phyloP scores from a whole-genome alignment of 1,140 invertebrate genomes.

The Dendrolimus kikuchii region DNA sequence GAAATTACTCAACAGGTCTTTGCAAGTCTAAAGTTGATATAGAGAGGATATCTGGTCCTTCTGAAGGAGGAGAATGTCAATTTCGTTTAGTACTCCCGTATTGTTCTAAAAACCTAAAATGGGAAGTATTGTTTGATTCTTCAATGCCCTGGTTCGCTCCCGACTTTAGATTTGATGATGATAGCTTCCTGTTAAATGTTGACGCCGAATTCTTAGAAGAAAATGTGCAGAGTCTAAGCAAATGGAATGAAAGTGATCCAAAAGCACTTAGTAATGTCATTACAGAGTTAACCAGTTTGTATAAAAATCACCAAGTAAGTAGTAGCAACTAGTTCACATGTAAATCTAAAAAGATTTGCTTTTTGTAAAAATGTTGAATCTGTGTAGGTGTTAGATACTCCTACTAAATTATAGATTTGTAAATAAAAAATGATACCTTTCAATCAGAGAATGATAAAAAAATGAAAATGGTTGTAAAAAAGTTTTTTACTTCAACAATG shows the following conservation, averaged over 20 bases:
- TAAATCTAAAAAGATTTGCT: too few relatives aligned
- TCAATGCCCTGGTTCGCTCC: slow-evolving; percentile 61
- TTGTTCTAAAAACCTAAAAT: slow-evolving; percentile 62
- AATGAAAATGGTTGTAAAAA: too few relatives aligned
- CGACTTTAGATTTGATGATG: slow-evolving; percentile 72
- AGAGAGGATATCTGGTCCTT: slow-evolving; percentile 41
- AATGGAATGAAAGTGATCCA: slow-evolving; percentile 72
- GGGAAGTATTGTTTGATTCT: slow-evolving; percentile 61
- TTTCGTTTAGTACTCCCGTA: slow-evolving; percentile 59
- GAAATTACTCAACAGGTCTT: slow-evolving; percentile 33
- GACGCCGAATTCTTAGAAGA: slow-evolving; percentile 61
- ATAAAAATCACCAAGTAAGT: slow-evolving; percentile 72
- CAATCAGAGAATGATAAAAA: too few relatives aligned
- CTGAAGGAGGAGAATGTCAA: slow-evolving; percentile 38
- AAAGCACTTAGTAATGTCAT: slow-evolving; percentile 72
- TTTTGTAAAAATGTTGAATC: too few relatives aligned
- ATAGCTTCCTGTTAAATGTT: slow-evolving; percentile 70
- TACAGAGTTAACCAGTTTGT: slow-evolving; percentile 68
- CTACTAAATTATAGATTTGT: too few relatives aligned
- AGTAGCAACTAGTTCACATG: neutral
- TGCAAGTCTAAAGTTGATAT: slow-evolving; percentile 59
- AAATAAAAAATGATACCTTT: too few relatives aligned
- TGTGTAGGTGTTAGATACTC: too few relatives aligned
- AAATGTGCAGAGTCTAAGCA: slow-evolving; percentile 71
- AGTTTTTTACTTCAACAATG: too few relatives aligned